Base-by-base conservation (phyloP, 2,888 invertebrate species). In the Limnephilus auricula region DNA sequence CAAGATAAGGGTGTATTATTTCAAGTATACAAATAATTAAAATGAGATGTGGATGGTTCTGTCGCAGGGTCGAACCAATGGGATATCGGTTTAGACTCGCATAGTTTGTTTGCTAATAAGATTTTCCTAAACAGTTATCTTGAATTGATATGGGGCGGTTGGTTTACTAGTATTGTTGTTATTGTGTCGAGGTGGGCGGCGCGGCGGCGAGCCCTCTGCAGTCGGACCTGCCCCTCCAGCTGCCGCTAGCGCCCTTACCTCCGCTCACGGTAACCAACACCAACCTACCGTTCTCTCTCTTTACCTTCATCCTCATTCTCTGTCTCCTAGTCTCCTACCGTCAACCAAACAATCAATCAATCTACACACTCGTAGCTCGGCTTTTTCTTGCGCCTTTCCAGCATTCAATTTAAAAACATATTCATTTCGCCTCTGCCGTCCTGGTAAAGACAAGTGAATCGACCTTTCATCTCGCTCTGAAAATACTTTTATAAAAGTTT, bases 191-290 rank as follows among this genome's bases (percentile, higher is more conserved):
- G 96, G 96, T 96, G 95, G 96, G 94, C 93, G 94, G 96, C 94
- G 96, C 96, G 95, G 95, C 96, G 95, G 95, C 96, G 95, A 95
- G 95, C 94, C 95, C 96, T 94, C 95, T 25, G 37, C 84, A 95
- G 94, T 96, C 96, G 94, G 96, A 96, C 94, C 95, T 96, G 94
- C 95, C 96, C 94, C 96, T 96, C 95, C 96, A 96, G 95, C 95
- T 96, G 94, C 96, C 96, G 94, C 95, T 96, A 95, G 96, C 96
- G 95, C 96, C 96, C 94, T 95, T 96, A 90, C 91, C 91, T 78
- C 65, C 91, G 86, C 91, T 92, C 91, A 90, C 92, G 92, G 92
- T 92, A 92, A 92, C 85, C 89, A 88, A 37, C 83, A 92, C 85
- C 89, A 88, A 65, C 87, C 89, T 84, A 84, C 89, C 79, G 80